These are phyloP conservation scores for Yponomeuta plumbellus DNA, from an alignment of 2,888 invertebrate genomes.

Conservation along the genomic window DNA sequence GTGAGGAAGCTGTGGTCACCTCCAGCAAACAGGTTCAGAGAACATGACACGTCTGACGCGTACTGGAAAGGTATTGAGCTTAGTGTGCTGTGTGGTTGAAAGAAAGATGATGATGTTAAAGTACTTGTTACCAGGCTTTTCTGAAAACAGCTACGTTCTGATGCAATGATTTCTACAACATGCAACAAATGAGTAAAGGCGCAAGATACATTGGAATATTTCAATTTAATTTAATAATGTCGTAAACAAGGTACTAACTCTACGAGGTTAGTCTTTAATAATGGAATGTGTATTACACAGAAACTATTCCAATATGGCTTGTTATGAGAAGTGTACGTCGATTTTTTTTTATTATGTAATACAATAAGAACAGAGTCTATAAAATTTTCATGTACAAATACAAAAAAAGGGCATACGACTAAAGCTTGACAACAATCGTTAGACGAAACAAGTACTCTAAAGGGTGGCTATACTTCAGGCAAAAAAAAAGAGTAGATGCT, in stretches of 20 bases:
- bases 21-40: constrained; percentile 83
- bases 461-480: not conserved
- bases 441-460: not conserved
- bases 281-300: not conserved
- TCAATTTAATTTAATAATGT: not conserved
- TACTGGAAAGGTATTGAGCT: not conserved
- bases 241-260: not conserved
- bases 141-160: not conserved
- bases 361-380: not conserved
- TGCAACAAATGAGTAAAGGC: not conserved
- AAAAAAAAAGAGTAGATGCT: constrained; percentile 11
- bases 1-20: constrained; percentile 92
- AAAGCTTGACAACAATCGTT: not conserved
- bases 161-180: not conserved
- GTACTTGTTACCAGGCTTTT: not conserved
- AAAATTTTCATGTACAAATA: not conserved
- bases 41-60: constrained; percentile 42
- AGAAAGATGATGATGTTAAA: not conserved
- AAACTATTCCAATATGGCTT: not conserved
- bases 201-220: not conserved
- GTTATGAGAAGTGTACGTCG: not conserved
- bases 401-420: not conserved
- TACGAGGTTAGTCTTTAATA: not conserved
- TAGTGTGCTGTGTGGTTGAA: too few species aligned
- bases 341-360: not conserved